Base-by-base conservation (phyloP, 1,140 invertebrate species). In the Notospermus geniculatus region DNA sequence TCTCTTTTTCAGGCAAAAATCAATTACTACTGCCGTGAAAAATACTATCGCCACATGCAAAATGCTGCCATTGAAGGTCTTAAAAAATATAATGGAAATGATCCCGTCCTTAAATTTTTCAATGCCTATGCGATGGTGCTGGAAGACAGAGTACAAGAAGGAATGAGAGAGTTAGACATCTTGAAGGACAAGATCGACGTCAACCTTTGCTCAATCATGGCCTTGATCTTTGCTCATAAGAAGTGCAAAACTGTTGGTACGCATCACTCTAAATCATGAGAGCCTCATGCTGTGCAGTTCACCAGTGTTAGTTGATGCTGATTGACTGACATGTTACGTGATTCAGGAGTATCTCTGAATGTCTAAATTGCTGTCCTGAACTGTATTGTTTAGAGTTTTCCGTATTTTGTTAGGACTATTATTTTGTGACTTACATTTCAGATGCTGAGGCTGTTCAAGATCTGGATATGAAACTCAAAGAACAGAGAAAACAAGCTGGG, bases 11-110 rank as follows among this genome's bases (percentile, higher is more conserved):
- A 88, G 80, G 85, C 86, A 63, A 85, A 89, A 64, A 86, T 93
- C 59, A 86, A 90, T 70, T 94, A 93, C 83, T 89, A 88, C 78
- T 90, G 90, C 67, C 83, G 89, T 62, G 88, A 91, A 75, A 87
- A 86, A 74, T 89, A 88, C 75, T 94, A 88, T 80, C 87, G 89
- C 69, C 87, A 87, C 68, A 91, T 91, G 86, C 85, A 91, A 70
- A 84, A 84, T 66, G 83, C 85, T 58, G 85, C 88, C 2, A 85
- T 86, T 63, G 86, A 91, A 71, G 90, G 87, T 13, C 77, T 88
- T 17, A 84, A 86, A 60, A 86, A 86, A 67, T 89, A 86, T n/a
- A n/a, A n/a, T 82, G 84, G 86, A 9, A 85, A 86, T 57, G 88
- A 88, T 72, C 79, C 85, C 28, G 83, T 87, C 32, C 88, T 91